Conservation (phyloP, 2,113 vertebrate species). For the Sciurus niger region DNA sequence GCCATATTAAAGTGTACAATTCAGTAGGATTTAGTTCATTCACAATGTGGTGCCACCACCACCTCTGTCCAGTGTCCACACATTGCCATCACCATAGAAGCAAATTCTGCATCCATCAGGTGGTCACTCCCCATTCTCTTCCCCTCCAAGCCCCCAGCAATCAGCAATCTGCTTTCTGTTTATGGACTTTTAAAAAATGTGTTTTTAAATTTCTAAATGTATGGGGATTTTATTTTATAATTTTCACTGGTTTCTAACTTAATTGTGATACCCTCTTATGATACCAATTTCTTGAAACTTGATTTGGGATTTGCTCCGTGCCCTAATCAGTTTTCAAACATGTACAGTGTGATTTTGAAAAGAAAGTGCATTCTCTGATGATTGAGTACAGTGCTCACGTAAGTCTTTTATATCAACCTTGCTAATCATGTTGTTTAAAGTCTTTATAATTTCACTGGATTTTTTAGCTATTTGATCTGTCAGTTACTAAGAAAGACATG, state of each 20-base stretch:
- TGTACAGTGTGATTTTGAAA: not conserved
- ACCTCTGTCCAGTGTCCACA: not conserved
- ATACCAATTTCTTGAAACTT: not conserved
- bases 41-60: not conserved
- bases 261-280: not conserved
- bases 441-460: constrained; percentile 57
- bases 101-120: not conserved
- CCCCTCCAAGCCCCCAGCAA: not conserved
- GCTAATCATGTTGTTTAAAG: constrained; percentile 67
- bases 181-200: not conserved
- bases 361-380: not conserved
- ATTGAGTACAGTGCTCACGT: not conserved
- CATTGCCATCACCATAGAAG: not conserved
- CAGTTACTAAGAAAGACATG: constrained; percentile 64
- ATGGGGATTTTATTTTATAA: not conserved
- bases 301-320: constrained; percentile 1
- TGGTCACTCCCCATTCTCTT: not conserved
- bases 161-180: not conserved
- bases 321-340: not conserved
- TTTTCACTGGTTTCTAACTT: constrained; percentile 54
- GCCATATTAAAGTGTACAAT: not conserved
- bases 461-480: constrained; percentile 58
- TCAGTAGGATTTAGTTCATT: not conserved
- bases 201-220: constrained; percentile 16
- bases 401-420: constrained; percentile 7